These are phyloP conservation scores for Agrenia bidenticulata DNA, from an alignment of 2,888 invertebrate genomes.

Conservation along the genomic window DNA sequence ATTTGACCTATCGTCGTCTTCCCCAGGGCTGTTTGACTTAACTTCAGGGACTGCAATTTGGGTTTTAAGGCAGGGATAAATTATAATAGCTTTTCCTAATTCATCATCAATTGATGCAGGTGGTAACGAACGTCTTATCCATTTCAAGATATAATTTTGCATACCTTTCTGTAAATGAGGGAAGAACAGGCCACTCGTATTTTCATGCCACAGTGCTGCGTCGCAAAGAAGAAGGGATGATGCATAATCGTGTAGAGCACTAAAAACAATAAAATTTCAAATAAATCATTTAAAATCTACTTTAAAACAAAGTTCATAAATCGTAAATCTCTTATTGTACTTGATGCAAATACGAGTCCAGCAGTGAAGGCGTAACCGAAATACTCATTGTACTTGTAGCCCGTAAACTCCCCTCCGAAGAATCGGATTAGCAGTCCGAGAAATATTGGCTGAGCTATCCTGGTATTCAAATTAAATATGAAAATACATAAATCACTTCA, in stretches of 20 bases:
- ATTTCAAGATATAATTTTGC: no score
- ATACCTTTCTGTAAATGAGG: conserved; percentile 81
- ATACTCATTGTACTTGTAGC: conserved; percentile 26
- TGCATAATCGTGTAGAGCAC: conserved; percentile 56
- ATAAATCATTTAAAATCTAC: neutral
- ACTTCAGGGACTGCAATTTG: no score
- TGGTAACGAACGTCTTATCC: neutral
- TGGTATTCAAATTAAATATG: conserved; percentile 24
- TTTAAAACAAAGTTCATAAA: neutral
- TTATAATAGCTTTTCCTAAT: no score
- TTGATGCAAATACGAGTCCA: conserved; percentile 51
- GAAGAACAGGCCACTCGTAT: conserved; percentile 79
- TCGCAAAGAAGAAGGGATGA: conserved; percentile 61
- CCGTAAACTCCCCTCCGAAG: conserved; percentile 39
- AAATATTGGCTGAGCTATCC: conserved; percentile 49
- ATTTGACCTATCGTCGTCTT: conserved; percentile 89
- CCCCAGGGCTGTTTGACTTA: conserved; percentile 78
- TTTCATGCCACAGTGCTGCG: conserved; percentile 73
- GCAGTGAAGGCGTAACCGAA: conserved; percentile 57
- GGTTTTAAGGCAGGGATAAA: conserved; percentile 58
- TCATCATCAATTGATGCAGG: neutral
- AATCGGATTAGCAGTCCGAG: conserved; percentile 50
- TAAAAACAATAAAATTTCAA: neutral
- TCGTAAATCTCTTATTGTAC: neutral
- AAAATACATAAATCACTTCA: neutral